phyloP scores from a whole-genome alignment of 2,888 invertebrate species.

The Phyllotreta cruciferae region DNA sequence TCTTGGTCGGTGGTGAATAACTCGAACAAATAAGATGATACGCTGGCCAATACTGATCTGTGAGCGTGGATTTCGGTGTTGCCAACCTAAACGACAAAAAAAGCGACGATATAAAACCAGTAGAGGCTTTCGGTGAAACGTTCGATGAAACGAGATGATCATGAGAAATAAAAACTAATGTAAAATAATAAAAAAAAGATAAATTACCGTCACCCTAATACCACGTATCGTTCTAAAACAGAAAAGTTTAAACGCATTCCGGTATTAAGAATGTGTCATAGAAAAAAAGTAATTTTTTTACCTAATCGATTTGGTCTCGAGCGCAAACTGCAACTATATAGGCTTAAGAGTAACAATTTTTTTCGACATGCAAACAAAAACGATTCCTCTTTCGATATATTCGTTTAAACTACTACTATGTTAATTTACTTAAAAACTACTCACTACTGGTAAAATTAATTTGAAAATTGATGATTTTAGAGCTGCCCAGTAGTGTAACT shows the following conservation, averaged over 20 bases:
- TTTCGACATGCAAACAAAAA: slow-evolving; percentile 25
- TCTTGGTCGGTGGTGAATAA: slow-evolving; percentile 70
- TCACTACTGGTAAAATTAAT: slow-evolving; percentile 60
- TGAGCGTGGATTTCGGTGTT: slow-evolving; percentile 78
- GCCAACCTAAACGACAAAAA: slow-evolving; percentile 64
- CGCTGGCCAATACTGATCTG: slow-evolving; percentile 79
- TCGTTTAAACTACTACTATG: slow-evolving; percentile 31
- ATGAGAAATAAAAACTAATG: slow-evolving; percentile 42
- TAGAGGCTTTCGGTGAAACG: slow-evolving; percentile 1
- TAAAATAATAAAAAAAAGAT: slow-evolving; percentile 42
- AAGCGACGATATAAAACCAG: slow-evolving; percentile 35
- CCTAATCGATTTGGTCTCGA: slow-evolving; percentile 38
- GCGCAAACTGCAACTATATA: slow-evolving; percentile 18
- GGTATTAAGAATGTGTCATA: slow-evolving; percentile 41
- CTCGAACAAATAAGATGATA: slow-evolving; percentile 79
- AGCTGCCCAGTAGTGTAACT: slow-evolving; percentile 60
- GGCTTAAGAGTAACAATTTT: slow-evolving; percentile 24
- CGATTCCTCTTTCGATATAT: slow-evolving; percentile 9
- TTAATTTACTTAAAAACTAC: slow-evolving; percentile 58
- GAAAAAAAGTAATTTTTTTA: slow-evolving; percentile 41
- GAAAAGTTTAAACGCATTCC: slow-evolving; percentile 58
- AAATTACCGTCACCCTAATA: slow-evolving; percentile 56
- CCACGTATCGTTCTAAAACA: slow-evolving; percentile 57
- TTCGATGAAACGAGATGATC: slow-evolving; percentile 27
- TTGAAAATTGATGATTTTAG: slow-evolving; percentile 56